Percentiles rank a stretch among this genome's conserved stretches.
These are phyloP conservation scores for Ophiodon elongatus DNA, from an alignment of 2,113 vertebrate species.

Conservation along the genomic window DNA sequence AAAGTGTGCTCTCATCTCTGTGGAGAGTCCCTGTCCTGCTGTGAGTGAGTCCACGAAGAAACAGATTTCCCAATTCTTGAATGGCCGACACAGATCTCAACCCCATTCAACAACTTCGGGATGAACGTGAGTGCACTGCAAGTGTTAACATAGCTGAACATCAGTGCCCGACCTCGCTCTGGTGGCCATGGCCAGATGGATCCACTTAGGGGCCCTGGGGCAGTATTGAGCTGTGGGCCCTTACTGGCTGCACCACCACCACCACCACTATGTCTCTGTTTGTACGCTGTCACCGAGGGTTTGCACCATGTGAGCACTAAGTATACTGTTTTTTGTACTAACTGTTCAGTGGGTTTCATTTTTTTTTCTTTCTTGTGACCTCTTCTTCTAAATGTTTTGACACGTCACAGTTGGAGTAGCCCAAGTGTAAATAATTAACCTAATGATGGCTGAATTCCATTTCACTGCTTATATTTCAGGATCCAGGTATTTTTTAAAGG, in stretches of 20 bases:
- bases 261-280: neutral
- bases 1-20: neutral
- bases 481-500: too few relatives aligned
- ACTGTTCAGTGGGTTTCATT: neutral
- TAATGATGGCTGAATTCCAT: neutral
- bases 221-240: neutral
- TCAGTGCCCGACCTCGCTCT: neutral
- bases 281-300: neutral
- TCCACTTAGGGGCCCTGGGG: neutral
- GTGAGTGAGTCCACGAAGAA: neutral
- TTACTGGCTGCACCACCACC: slow-evolving; percentile 4
- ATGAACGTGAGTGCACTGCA: neutral
- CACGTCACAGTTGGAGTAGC: neutral
- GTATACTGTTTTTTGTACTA: neutral
- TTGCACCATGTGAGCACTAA: slow-evolving; percentile 2
- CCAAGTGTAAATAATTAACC: neutral
- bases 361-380: neutral
- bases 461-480: too few relatives aligned
- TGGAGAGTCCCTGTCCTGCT: neutral
- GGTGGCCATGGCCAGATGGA: neutral
- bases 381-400: slow-evolving; percentile 1
- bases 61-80: neutral
- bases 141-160: neutral
- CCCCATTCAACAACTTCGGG: neutral
- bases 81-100: neutral